Conservation (phyloP, 2,888 invertebrate species). For the Platycheirus albimanus region DNA sequence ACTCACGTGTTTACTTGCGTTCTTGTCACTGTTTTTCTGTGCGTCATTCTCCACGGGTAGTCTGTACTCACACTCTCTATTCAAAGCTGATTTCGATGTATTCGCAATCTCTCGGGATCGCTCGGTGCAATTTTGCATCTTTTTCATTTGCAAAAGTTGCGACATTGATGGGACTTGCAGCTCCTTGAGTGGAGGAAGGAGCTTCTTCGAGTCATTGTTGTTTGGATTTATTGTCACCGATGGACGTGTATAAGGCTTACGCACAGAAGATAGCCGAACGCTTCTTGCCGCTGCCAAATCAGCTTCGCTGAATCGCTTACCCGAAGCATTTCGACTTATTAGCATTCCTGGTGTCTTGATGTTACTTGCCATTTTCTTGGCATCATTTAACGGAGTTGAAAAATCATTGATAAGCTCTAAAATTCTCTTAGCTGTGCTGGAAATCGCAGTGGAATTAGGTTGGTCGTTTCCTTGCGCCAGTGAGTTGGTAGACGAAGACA, state of each 20-base stretch:
- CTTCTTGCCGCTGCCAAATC: constrained; percentile 77
- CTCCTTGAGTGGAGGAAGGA: constrained; percentile 79
- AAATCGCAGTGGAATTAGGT: constrained; percentile 76
- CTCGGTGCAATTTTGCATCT: constrained; percentile 85
- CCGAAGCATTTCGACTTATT: constrained; percentile 58
- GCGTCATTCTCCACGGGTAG: constrained; percentile 60
- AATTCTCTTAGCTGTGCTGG: constrained; percentile 89
- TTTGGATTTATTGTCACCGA: constrained; percentile 75
- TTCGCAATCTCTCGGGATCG: constrained; percentile 84
- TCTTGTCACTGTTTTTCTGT: constrained; percentile 35
- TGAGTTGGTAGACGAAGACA: constrained; percentile 78
- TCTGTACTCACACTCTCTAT: constrained; percentile 75
- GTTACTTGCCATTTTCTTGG: constrained; percentile 87
- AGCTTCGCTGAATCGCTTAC: constrained; percentile 77
- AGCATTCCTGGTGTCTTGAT: constrained; percentile 76
- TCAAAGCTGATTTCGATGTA: constrained; percentile 76
- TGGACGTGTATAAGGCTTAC: constrained; percentile 78
- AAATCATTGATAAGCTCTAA: constrained; percentile 91
- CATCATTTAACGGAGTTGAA: constrained; percentile 91
- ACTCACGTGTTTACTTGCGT: constrained; percentile 68
- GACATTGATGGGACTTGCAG: constrained; percentile 86
- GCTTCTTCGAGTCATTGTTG: constrained; percentile 44
- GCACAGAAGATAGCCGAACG: constrained; percentile 76
- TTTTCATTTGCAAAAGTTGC: constrained; percentile 86
- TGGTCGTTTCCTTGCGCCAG: constrained; percentile 65